Percentiles rank a stretch among this genome's conserved stretches.
Evolutionary conservation across 2,888 invertebrate species (phyloP).

Genomic region (Herminia tarsipennalis): DNA sequence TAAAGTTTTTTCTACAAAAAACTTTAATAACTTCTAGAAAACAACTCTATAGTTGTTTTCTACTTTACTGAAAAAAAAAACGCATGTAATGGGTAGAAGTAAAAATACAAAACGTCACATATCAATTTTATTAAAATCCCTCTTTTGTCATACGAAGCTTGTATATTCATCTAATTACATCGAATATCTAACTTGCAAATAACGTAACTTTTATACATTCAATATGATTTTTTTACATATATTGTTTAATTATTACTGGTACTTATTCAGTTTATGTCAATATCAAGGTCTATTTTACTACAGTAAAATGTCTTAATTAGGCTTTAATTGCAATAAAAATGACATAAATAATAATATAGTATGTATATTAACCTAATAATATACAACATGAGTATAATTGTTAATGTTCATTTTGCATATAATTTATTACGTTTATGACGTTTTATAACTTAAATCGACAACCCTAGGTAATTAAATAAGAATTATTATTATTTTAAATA

Average conservation of each 20-base stretch:
- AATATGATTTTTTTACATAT: slow-evolving; percentile 41
- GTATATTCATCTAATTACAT: slow-evolving; percentile 83
- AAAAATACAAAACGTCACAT: slow-evolving; percentile 59
- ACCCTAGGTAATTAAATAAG: neutral
- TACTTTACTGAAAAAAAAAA: no score
- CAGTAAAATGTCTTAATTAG: slow-evolving; percentile 26
- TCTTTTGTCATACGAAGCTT: slow-evolving; percentile 80
- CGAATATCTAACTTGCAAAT: slow-evolving; percentile 75
- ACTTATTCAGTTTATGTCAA: slow-evolving; percentile 8
- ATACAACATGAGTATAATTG: slow-evolving; percentile 3
- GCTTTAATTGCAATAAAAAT: slow-evolving; percentile 24
- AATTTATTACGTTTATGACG: no score
- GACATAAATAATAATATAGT: slow-evolving; percentile 5
- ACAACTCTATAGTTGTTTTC: no score
- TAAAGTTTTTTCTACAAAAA: no score
- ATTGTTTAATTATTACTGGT: slow-evolving; percentile 15
- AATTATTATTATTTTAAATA: neutral
- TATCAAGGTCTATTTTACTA: slow-evolving; percentile 8
- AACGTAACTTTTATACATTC: slow-evolving; percentile 56
- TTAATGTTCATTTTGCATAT: neutral
- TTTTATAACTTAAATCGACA: slow-evolving; percentile 1
- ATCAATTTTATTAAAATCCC: slow-evolving; percentile 83
- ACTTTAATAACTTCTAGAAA: no score
- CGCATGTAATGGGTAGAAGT: neutral
- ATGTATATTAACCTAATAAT: neutral